phyloP scores from a whole-genome alignment of 1,140 invertebrate species.

The Meloidogyne hapla region DNA sequence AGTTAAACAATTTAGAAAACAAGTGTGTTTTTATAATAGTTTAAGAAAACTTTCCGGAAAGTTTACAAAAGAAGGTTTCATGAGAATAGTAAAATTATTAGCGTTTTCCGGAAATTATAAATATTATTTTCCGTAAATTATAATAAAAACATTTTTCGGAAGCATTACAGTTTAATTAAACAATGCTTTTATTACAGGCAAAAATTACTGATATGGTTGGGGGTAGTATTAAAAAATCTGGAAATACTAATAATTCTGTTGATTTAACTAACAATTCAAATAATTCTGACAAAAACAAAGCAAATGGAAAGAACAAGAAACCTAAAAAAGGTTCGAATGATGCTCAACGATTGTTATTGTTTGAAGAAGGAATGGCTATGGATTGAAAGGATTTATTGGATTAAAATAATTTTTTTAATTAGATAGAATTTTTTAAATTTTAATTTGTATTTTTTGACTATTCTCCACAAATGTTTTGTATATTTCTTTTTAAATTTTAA shows the following conservation, averaged over 20 bases:
- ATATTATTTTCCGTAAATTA: neutral
- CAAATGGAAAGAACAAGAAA: neutral
- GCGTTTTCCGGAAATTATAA: neutral
- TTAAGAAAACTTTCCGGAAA: neutral
- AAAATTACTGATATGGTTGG: constrained; percentile 3
- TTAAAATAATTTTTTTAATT: neutral
- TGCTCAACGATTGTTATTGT: neutral
- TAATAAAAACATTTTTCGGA: neutral
- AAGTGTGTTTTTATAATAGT: neutral
- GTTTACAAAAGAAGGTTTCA: no score
- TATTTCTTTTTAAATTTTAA: no score
- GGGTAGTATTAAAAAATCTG: neutral
- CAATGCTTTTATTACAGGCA: neutral
- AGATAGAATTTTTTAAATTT: constrained; percentile 1
- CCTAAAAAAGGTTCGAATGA: neutral
- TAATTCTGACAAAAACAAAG: neutral
- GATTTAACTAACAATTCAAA: neutral
- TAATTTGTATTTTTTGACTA: neutral
- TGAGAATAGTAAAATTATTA: neutral
- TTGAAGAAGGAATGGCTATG: constrained; percentile 5
- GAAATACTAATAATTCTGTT: neutral
- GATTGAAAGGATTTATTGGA: neutral
- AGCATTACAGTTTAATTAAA: no score
- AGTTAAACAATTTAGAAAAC: neutral
- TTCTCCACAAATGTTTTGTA: neutral